Evolutionary conservation across 1,140 invertebrate species (phyloP), one percentile per base, ranked within the genome.

Genomic region (Calosoma granatense): DNA sequence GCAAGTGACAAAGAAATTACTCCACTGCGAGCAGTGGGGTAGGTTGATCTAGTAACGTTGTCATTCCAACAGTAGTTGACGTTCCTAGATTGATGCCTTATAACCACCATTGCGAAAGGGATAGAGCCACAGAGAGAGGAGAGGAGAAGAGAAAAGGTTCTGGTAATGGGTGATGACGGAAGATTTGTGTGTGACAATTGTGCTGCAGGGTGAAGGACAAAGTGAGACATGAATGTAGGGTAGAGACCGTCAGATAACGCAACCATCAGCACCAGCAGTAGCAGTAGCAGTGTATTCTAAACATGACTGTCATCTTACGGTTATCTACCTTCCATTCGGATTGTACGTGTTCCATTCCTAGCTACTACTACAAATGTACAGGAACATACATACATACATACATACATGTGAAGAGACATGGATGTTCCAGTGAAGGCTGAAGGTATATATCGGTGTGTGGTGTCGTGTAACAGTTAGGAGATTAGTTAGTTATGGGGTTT

Each of bases 341-440:
- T 36, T 36, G 26, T 36, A 36, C 26, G 26, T 36, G 26, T 36
- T 36, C 26, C 26, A 36, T 36, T 36, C n/a, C 26, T 9, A 6
- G 26, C n/a, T 36, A 36, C 26, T 36, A 36, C n/a, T 36, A 36
- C 26, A n/a, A 9, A 36, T 36, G n/a, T 36, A 36, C n/a, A n/a
- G n/a, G n/a, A n/a, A n/a, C n/a, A 36, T 36, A 36, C n/a, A 36
- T 36, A 36, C n/a, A 36, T 36, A 36, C n/a, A 36, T 36, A 36
- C n/a, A 36, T 36, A 36, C n/a, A 36, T 36, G n/a, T 36, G 26
- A 36, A n/a, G n/a, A 36, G 26, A 36, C 26, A n/a, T n/a, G n/a
- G n/a, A n/a, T n/a, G n/a, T n/a, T n/a, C n/a, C n/a, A n/a, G n/a
- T n/a, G n/a, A n/a, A n/a, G n/a, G n/a, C n/a, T n/a, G n/a, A n/a